A percentile compares a stretch with the other conserved stretches of the same genome.
phyloP scores from a whole-genome alignment of 2,113 vertebrate species.

The Takifugu bimaculatus region DNA sequence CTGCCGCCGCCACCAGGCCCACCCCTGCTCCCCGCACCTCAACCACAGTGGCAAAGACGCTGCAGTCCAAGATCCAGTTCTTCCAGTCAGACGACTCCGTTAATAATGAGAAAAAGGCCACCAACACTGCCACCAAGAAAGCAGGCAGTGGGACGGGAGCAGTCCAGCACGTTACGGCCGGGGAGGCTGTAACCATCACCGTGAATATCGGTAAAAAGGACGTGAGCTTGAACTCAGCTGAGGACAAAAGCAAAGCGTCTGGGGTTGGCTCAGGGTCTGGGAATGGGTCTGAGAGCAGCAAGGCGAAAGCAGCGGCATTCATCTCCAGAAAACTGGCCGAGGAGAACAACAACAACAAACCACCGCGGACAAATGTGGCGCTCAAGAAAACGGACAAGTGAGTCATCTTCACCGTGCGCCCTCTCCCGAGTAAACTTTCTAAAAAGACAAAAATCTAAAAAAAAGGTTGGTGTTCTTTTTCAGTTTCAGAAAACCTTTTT shows the following conservation, averaged over 20 bases:
- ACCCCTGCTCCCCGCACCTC: constrained; percentile 38
- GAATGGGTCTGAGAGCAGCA: constrained; percentile 1
- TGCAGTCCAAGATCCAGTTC: constrained; percentile 79
- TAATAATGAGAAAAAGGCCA: constrained; percentile 10
- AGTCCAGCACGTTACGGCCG: constrained; percentile 8
- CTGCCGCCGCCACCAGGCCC: constrained; percentile 3
- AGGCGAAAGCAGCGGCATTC: constrained; percentile 46
- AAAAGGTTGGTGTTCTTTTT: not conserved
- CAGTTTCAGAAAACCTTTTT: not conserved
- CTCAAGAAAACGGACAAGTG: constrained; percentile 47
- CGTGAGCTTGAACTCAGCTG: not conserved
- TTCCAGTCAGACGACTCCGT: constrained; percentile 41
- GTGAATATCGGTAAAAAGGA: constrained; percentile 21
- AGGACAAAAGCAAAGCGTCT: not conserved
- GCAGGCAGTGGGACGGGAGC: not conserved
- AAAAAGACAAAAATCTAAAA: too few relatives aligned
- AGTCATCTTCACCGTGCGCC: constrained; percentile 16
- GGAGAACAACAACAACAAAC: constrained; percentile 59
- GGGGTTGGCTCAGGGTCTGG: not conserved
- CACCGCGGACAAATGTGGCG: not conserved
- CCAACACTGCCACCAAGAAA: constrained; percentile 8
- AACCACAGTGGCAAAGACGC: constrained; percentile 60
- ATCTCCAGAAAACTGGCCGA: constrained; percentile 67
- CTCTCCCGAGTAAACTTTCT: too few relatives aligned
- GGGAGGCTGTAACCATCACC: constrained; percentile 31